These are phyloP conservation scores for Apodemia duryi DNA, from an alignment of 2,888 invertebrate genomes.

Conservation along the genomic window DNA sequence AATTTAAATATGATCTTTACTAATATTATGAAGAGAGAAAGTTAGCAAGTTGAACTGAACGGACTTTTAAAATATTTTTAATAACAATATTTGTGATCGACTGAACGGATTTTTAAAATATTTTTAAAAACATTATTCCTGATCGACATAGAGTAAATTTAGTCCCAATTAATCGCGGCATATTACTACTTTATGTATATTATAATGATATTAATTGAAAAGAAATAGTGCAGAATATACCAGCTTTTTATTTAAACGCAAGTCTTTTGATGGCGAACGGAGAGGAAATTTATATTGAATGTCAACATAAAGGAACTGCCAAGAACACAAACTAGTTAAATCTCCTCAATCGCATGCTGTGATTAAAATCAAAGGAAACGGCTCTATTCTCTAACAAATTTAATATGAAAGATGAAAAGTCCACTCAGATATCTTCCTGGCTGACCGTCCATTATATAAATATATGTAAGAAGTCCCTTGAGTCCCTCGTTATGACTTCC, in stretches of 20 bases:
- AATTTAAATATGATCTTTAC: no score
- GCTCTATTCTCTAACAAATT: slow-evolving; percentile 45
- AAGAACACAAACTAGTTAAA: slow-evolving; percentile 50
- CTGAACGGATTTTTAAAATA: no score
- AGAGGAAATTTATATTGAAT: slow-evolving; percentile 30
- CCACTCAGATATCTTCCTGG: slow-evolving; percentile 38
- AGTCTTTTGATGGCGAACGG: background rate
- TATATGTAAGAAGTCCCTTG: slow-evolving; percentile 54
- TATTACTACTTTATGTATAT: no score
- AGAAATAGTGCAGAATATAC: background rate
- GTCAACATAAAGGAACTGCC: slow-evolving; percentile 49
- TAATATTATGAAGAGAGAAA: no score
- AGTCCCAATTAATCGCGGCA: no score
- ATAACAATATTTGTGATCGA: no score
- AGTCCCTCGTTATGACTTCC: slow-evolving; percentile 37
- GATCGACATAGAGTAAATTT: no score
- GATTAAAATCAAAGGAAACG: slow-evolving; percentile 37
- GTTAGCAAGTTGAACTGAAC: no score
- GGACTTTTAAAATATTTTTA: no score
- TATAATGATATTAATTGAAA: background rate
- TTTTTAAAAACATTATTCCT: no score
- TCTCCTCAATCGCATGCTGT: slow-evolving; percentile 29
- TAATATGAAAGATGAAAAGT: slow-evolving; percentile 41
- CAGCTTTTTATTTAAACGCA: background rate
- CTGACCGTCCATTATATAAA: slow-evolving; percentile 40